Percentiles rank a stretch among this genome's conserved stretches.
Conservation (phyloP, 2,113 vertebrate genomes). For the Dinomys branickii region DNA sequence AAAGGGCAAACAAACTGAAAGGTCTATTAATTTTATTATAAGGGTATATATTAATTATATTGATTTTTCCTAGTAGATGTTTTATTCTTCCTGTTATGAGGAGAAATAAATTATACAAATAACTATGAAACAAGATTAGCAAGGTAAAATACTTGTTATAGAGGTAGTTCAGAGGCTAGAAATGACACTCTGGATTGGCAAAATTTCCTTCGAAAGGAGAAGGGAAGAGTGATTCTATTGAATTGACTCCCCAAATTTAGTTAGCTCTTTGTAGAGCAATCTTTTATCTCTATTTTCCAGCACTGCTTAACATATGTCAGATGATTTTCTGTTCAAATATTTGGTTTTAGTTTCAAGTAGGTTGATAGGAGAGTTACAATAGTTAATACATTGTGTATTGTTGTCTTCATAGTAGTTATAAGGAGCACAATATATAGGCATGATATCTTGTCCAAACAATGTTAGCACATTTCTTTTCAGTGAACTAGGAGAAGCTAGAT, state of each 20-base stretch:
- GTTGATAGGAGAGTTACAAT: too few relatives aligned
- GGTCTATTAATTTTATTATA: conserved; percentile 6
- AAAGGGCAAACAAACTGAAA: neutral
- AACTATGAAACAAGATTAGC: neutral
- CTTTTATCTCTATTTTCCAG: neutral
- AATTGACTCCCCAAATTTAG: neutral
- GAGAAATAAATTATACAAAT: neutral
- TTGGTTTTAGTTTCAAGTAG: neutral
- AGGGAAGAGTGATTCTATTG: neutral
- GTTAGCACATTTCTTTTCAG: too few relatives aligned
- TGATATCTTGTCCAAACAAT: too few relatives aligned
- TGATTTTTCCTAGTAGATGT: neutral
- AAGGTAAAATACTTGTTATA: neutral
- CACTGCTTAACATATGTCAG: neutral
- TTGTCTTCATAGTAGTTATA: too few relatives aligned
- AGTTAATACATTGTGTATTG: too few relatives aligned
- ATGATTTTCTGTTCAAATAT: neutral
- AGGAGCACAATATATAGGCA: too few relatives aligned
- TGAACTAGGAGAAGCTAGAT: too few relatives aligned
- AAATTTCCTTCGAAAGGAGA: neutral
- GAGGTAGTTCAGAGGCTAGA: neutral
- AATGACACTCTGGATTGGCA: neutral
- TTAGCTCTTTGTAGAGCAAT: neutral
- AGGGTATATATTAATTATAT: neutral
- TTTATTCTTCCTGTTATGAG: neutral